Conservation (phyloP, 2,797 vertebrate genomes). For the Hybognathus amarus region DNA sequence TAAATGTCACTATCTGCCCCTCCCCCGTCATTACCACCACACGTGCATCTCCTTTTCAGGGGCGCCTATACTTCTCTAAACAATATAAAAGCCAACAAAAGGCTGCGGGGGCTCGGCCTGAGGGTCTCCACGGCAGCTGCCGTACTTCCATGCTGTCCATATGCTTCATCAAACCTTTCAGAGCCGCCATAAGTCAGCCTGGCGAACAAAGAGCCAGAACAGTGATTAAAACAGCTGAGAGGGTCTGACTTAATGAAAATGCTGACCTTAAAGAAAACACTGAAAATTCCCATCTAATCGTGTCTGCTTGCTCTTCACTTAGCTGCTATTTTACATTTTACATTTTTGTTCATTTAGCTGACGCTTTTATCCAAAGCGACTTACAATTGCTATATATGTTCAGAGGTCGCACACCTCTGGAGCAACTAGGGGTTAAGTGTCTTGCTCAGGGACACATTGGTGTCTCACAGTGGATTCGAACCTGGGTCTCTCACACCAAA, state of each 20-base stretch:
- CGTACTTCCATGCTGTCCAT: conserved; percentile 66
- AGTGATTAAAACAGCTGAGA: conserved; percentile 50
- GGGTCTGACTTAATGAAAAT: conserved; percentile 57
- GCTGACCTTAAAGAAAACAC: conserved; percentile 55
- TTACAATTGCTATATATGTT: too few relatives aligned
- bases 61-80: conserved; percentile 57
- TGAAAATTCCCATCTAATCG: conserved; percentile 57
- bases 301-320: conserved; percentile 27
- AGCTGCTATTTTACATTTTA: neutral
- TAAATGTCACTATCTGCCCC: conserved; percentile 18
- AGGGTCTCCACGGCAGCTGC: conserved; percentile 72
- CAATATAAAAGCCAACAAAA: conserved; percentile 70
- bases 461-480: too few relatives aligned
- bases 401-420: too few relatives aligned
- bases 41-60: conserved; percentile 63
- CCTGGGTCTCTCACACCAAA: too few relatives aligned
- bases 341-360: too few relatives aligned
- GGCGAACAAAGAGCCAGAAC: conserved; percentile 63
- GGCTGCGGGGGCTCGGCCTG: conserved; percentile 68
- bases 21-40: conserved; percentile 54
- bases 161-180: conserved; percentile 71
- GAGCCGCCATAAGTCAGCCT: conserved; percentile 67
- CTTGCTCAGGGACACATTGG: too few relatives aligned
- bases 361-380: too few relatives aligned
- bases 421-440: too few relatives aligned